Evolutionary conservation across 2,113 vertebrate genomes (phyloP).

Genomic region (Heterotilapia buettikoferi): DNA sequence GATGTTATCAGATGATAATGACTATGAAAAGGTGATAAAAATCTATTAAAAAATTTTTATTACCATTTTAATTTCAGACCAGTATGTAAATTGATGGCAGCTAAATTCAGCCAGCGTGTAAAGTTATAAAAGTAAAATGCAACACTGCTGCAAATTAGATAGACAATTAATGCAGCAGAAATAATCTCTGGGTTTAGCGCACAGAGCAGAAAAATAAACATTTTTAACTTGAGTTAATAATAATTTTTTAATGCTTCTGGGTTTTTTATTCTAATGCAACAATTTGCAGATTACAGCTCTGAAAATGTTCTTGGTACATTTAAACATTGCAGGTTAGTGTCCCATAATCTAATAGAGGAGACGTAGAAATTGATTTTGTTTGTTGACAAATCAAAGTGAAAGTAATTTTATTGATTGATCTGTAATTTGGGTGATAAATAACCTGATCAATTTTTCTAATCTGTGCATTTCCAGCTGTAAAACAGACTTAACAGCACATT

Average conservation of each 20-base stretch:
- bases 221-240: neutral
- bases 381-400: neutral
- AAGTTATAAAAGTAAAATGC: neutral
- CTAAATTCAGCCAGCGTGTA: neutral
- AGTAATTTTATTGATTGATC: neutral
- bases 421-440: neutral
- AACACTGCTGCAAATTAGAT: neutral
- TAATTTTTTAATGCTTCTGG: neutral
- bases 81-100: neutral
- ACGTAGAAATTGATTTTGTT: neutral
- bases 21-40: neutral
- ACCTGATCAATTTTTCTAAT: neutral
- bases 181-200: neutral
- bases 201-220: neutral
- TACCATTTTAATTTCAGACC: neutral
- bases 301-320: neutral
- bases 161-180: neutral
- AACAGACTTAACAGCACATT: neutral
- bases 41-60: accelerated
- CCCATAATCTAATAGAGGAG: neutral
- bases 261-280: neutral
- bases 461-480: neutral
- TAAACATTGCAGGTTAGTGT: neutral
- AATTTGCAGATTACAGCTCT: neutral
- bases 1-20: neutral